phyloP scores from a whole-genome alignment of 2,113 vertebrate genomes.

The Myrmophylax atrothorax region DNA sequence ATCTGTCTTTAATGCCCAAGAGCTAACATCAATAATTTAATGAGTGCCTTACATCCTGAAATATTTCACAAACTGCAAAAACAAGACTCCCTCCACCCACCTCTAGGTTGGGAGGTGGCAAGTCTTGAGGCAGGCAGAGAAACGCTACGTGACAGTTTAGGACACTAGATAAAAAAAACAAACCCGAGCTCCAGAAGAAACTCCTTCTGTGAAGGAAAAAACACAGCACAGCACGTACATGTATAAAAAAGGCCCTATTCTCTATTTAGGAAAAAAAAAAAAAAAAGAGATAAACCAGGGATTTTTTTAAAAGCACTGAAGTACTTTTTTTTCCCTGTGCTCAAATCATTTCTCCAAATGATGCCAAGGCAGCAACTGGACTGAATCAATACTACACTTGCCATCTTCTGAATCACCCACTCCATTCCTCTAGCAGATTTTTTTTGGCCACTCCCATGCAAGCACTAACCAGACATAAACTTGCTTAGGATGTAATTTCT shows the following conservation, averaged over 20 bases:
- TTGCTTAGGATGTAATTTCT: neutral
- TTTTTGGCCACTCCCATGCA: neutral
- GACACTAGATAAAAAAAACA: neutral
- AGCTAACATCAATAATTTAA: constrained; percentile 26
- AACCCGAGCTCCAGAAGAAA: neutral
- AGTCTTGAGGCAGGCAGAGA: neutral
- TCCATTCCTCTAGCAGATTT: neutral
- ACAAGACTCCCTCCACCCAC: constrained; percentile 31
- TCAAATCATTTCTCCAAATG: neutral
- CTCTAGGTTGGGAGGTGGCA: constrained; percentile 11
- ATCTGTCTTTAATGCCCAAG: neutral
- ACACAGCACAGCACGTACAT: neutral
- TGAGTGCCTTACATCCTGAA: neutral
- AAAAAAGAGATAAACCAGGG: neutral
- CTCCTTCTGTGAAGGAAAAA: neutral
- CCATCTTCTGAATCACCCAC: constrained; percentile 21
- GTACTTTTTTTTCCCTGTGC: neutral
- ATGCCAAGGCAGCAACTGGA: neutral
- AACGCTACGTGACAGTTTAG: neutral
- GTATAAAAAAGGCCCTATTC: neutral
- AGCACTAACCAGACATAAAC: neutral
- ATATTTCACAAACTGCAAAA: constrained; percentile 29
- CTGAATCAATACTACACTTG: neutral
- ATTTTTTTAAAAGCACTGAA: neutral
- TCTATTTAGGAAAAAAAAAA: neutral